These are phyloP conservation scores for Eupithecia abbreviata DNA, from an alignment of 2,888 invertebrate genomes.

Conservation along the genomic window DNA sequence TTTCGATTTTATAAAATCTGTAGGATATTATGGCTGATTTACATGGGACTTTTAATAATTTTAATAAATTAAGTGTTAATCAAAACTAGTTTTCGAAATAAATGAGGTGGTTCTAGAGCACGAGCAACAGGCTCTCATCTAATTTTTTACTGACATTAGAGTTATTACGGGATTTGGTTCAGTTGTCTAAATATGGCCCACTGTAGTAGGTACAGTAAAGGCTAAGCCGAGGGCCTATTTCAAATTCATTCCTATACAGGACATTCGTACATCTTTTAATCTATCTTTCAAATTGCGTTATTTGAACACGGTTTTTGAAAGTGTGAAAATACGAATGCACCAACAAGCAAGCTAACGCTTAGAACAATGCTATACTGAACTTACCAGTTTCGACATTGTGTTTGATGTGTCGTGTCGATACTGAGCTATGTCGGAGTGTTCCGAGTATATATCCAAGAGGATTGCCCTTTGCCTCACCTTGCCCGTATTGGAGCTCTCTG, in stretches of 20 bases:
- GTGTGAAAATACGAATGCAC: conserved; percentile 10
- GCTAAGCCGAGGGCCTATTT: background rate
- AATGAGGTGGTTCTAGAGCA: background rate
- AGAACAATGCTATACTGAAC: conserved; percentile 29
- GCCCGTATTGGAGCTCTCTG: conserved; percentile 73
- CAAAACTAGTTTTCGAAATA: background rate
- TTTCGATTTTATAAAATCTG: too few species aligned
- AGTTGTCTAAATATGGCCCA: background rate
- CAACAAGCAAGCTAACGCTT: conserved; percentile 12
- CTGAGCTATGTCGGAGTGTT: conserved; percentile 67
- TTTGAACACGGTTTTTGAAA: background rate
- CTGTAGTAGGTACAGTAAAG: background rate
- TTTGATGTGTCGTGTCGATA: conserved; percentile 56
- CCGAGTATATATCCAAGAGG: conserved; percentile 75
- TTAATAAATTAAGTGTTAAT: background rate
- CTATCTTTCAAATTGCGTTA: background rate
- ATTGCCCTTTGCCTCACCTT: conserved; percentile 82
- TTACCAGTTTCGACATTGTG: conserved; percentile 73
- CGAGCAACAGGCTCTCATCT: background rate
- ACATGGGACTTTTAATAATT: background rate
- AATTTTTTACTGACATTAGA: background rate
- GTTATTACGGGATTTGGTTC: background rate
- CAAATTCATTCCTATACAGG: background rate
- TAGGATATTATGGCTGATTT: background rate
- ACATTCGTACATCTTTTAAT: background rate